Base-by-base conservation (phyloP, 2,888 invertebrate genomes). In the Drosophila fungiperda region DNA sequence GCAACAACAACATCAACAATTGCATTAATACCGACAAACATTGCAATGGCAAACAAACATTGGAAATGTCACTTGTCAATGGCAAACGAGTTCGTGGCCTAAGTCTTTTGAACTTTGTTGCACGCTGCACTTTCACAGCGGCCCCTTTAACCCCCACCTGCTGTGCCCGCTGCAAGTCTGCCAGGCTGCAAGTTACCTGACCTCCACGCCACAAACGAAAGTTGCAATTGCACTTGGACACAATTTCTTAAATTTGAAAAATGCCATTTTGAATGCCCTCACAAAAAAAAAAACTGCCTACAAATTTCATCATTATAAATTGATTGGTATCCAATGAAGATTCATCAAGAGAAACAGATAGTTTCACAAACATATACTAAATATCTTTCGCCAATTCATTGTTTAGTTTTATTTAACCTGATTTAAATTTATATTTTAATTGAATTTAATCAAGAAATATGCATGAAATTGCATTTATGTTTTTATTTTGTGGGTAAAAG, bases 91-190 rank as follows among this genome's bases (percentile, higher is more conserved):
- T 86, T 86, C 84, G 86, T 86, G 87, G 80, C 80, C 77, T 69
- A 72, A 87, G 87, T 90, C 90, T 89, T 82, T 90, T 89, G 88
- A 89, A 85, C 85, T 77, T 63, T 67, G 61, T 62, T 50, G 63
- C 59, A 32, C 42, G 52, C 64, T 80, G 81, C 73, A 79, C 79
- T 80, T 80, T 80, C 79, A 74, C 79, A 73, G 72, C 48, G 23
- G 53, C 45, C 54, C 36, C 54, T 23, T 40, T 26, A 38, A 32
- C 32, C 12, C 6, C 57, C 71, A 20, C 54, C 29, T 29, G 32
- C 66, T 29, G 12, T 20, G 26, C 8, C 26, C 48, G 15, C 12
- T 23, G 45, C 17, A 57, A 61, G 55, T 61, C 50, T 7, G 45
- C 45, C 60, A 61, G 55, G 58, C 50, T 7, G 45, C 45, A 57